Percentiles rank a stretch among this genome's conserved stretches.
phyloP scores from a whole-genome alignment of 2,113 vertebrate genomes.

The Archilochus colubris region DNA sequence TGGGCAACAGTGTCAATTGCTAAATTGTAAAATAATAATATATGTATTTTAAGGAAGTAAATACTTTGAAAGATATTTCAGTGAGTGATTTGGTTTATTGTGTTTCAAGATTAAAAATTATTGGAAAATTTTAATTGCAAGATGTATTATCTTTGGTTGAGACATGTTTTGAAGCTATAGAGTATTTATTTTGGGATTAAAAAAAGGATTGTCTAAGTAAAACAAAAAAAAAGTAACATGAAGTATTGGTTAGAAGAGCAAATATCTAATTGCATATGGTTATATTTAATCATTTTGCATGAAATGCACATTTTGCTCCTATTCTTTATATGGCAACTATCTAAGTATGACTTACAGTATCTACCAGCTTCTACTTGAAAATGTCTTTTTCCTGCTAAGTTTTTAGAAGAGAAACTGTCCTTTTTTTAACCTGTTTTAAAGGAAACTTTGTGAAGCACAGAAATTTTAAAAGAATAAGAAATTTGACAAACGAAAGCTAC shows the following conservation, averaged over 20 bases:
- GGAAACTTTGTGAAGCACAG: neutral
- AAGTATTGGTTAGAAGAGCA: neutral
- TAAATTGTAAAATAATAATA: conserved; percentile 55
- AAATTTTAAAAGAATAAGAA: neutral
- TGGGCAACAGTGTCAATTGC: neutral
- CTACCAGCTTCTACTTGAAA: conserved; percentile 20
- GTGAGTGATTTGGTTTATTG: conserved; percentile 26
- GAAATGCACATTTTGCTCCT: conserved; percentile 23
- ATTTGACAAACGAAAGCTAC: neutral
- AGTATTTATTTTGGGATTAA: conserved; percentile 58
- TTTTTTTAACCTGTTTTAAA: neutral
- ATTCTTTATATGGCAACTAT: neutral
- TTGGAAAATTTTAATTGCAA: neutral
- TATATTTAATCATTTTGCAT: neutral
- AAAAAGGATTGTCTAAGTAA: neutral
- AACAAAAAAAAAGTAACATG: neutral
- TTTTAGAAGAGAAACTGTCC: neutral
- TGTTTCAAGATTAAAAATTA: conserved; percentile 20
- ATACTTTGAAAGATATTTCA: conserved; percentile 36
- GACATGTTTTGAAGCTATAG: conserved; percentile 17
- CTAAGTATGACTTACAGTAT: neutral
- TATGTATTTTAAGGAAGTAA: conserved; percentile 41
- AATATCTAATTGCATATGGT: neutral
- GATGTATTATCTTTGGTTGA: conserved; percentile 16
- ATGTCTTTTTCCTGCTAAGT: conserved; percentile 21